These are phyloP conservation scores for Malacosoma neustria DNA, from an alignment of 2,888 invertebrate species.

Conservation along the genomic window DNA sequence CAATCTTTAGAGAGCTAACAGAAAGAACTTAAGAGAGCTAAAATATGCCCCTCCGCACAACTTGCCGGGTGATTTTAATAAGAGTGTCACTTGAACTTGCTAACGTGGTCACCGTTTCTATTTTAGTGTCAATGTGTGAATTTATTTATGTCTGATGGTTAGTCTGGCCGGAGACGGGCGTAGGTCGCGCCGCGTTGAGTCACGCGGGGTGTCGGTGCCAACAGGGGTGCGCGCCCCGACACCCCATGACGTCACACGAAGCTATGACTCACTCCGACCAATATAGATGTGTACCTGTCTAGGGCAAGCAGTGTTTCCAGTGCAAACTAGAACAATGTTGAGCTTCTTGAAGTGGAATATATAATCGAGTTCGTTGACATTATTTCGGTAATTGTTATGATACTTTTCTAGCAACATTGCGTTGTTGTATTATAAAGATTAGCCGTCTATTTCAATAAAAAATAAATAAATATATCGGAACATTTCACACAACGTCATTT, in stretches of 20 bases:
- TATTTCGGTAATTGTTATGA: too few relatives aligned
- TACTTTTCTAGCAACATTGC: too few relatives aligned
- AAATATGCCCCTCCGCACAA: too few relatives aligned
- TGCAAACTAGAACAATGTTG: neutral
- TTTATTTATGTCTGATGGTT: conserved; percentile 33
- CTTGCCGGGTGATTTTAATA: too few relatives aligned
- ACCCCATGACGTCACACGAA: conserved; percentile 49
- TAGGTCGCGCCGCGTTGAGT: conserved; percentile 38
- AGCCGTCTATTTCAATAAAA: too few relatives aligned
- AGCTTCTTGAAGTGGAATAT: conserved; percentile 1
- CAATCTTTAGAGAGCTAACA: too few relatives aligned
- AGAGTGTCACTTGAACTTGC: too few relatives aligned
- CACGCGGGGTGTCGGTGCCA: conserved; percentile 38
- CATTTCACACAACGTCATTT: too few relatives aligned
- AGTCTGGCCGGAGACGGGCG: conserved; percentile 26
- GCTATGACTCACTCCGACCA: conserved; percentile 41
- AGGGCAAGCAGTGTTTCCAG: conserved; percentile 19
- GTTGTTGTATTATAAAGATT: too few relatives aligned
- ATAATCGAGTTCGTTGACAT: conserved; percentile 2
- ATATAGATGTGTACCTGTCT: conserved; percentile 34
- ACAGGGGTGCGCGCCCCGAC: conserved; percentile 39
- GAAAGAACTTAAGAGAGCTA: too few relatives aligned
- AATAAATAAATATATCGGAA: too few relatives aligned
- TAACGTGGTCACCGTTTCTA: neutral
- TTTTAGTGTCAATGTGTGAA: conserved; percentile 17